These are phyloP conservation scores for Aphaenogaster rudis DNA, from an alignment of 1,140 invertebrate species.

Conservation along the genomic window DNA sequence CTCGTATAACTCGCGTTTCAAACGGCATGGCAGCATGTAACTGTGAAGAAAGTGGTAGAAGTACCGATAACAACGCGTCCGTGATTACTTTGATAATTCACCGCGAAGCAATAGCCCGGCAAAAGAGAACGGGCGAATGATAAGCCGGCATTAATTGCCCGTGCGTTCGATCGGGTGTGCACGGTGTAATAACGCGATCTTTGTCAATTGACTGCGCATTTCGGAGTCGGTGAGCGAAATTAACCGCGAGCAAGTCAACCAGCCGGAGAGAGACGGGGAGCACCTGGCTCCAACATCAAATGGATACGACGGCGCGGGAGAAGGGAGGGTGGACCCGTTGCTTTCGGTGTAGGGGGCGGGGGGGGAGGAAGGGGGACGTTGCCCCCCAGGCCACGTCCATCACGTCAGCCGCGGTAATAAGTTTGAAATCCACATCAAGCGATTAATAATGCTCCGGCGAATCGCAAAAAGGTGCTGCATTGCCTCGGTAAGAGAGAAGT, in stretches of 20 bases:
- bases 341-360: slow-evolving; percentile 19
- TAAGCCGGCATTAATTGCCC: slow-evolving; percentile 56
- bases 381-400: slow-evolving; percentile 74
- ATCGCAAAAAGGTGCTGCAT: slow-evolving; percentile 81
- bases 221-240: slow-evolving; percentile 53
- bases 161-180: slow-evolving; percentile 37
- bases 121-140: slow-evolving; percentile 54
- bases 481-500: slow-evolving; percentile 76
- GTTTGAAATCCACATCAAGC: slow-evolving; percentile 84
- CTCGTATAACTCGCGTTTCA: neutral
- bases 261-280: slow-evolving; percentile 65
- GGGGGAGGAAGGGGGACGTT: slow-evolving; percentile 36
- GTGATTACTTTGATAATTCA: slow-evolving; percentile 58
- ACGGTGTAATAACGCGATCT: slow-evolving; percentile 59
- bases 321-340: slow-evolving; percentile 41
- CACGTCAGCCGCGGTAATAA: slow-evolving; percentile 82
- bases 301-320: slow-evolving; percentile 62
- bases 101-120: slow-evolving; percentile 48
- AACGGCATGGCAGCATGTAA: neutral
- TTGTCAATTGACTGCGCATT: slow-evolving; percentile 64
- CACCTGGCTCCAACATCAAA: slow-evolving; percentile 80
- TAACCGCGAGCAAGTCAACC: slow-evolving; percentile 59
- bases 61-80: slow-evolving; percentile 31
- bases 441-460: slow-evolving; percentile 84
- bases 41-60: neutral